Evolutionary conservation across 35 echinoderm and acorn worm species (phyloP).

Genomic region (Patiria miniata): DNA sequence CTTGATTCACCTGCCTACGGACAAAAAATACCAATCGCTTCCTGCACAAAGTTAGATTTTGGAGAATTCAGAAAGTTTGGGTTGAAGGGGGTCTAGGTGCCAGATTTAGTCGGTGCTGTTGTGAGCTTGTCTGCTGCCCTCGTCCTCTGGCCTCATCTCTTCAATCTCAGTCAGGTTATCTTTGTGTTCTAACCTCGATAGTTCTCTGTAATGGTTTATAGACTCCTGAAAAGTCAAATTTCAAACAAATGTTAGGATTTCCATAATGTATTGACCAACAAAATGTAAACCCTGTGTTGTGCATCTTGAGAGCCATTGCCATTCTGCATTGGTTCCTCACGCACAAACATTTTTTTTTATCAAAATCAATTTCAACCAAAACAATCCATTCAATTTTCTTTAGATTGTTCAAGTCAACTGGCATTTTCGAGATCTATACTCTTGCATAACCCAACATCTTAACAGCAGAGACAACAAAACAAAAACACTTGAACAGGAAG

Average conservation of each 20-base stretch:
- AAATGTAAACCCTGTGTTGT: background rate
- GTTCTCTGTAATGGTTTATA: slow-evolving; percentile 55
- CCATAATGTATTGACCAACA: too few relatives aligned
- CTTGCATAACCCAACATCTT: background rate
- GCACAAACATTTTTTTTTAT: background rate
- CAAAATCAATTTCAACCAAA: background rate
- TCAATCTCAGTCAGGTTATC: slow-evolving; percentile 68
- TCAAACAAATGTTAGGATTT: too few relatives aligned
- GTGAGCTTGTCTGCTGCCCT: slow-evolving; percentile 1
- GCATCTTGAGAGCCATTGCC: background rate
- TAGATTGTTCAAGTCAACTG: too few relatives aligned
- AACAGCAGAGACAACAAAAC: background rate
- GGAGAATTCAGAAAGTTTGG: too few relatives aligned
- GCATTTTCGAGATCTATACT: background rate
- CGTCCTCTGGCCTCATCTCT: slow-evolving; percentile 12
- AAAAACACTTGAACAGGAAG: background rate
- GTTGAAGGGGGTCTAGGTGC: too few relatives aligned
- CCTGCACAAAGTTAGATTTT: too few relatives aligned
- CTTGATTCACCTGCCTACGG: too few relatives aligned
- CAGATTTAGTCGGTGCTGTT: background rate
- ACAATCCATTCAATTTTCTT: background rate
- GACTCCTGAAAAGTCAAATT: slow-evolving; percentile 41
- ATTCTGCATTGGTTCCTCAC: background rate
- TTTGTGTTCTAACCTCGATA: slow-evolving; percentile 51
- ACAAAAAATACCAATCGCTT: too few relatives aligned